Evolutionary conservation across 1,140 invertebrate genomes (phyloP).

Genomic region (Bactericera cockerelli): DNA sequence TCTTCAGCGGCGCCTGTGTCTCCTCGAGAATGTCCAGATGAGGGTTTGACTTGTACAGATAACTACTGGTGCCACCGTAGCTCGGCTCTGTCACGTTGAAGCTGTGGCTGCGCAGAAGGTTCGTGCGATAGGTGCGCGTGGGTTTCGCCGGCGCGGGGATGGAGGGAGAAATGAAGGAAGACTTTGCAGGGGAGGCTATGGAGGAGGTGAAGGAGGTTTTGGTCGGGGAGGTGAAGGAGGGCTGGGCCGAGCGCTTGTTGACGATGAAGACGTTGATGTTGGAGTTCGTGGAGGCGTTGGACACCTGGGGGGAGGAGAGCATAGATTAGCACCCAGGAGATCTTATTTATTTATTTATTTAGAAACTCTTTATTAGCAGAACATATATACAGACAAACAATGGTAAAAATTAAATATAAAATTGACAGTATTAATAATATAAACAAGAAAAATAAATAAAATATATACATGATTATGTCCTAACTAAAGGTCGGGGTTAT

Average conservation of each 20-base stretch:
- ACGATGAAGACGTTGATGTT: conserved; percentile 58
- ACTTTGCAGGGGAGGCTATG: conserved; percentile 22
- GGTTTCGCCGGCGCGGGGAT: conserved; percentile 44
- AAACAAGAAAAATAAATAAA: too few species aligned
- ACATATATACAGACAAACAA: too few species aligned
- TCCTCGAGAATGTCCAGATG: conserved; percentile 46
- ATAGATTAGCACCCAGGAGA: too few species aligned
- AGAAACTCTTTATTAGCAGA: too few species aligned
- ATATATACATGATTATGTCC: too few species aligned
- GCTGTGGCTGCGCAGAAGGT: conserved; percentile 61
- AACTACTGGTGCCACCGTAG: conserved; percentile 19
- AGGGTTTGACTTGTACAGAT: conserved; percentile 57
- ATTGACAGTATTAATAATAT: too few species aligned
- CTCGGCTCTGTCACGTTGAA: conserved; percentile 53
- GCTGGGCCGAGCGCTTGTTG: conserved; percentile 39
- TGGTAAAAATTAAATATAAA: too few species aligned
- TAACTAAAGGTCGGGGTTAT: too few species aligned
- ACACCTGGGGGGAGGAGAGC: neutral
- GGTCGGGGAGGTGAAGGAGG: conserved; percentile 22
- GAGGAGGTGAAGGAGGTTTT: conserved; percentile 28
- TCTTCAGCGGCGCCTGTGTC: conserved; percentile 55
- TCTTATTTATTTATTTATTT: too few species aligned
- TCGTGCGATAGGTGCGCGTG: conserved; percentile 53
- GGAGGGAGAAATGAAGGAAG: conserved; percentile 24
- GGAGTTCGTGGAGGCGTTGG: conserved; percentile 27